phyloP scores from a whole-genome alignment of 1,140 invertebrate genomes.

The Luehdorfia chinensis region DNA sequence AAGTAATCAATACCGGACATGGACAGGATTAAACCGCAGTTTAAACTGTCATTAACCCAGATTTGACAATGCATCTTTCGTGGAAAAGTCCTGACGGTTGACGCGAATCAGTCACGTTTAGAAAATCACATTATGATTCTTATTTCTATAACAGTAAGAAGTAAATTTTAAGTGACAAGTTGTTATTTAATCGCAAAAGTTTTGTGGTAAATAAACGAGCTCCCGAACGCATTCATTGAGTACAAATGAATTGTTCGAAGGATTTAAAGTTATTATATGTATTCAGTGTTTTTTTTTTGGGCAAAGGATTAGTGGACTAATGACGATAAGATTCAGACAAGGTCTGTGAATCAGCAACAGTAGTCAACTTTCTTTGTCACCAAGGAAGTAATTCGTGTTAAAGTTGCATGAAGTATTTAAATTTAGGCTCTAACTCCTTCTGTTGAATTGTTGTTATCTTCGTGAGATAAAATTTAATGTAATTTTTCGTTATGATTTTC shows the following conservation, averaged over 20 bases:
- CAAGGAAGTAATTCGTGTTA: neutral
- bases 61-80: conserved; percentile 46
- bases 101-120: neutral
- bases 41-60: conserved; percentile 35
- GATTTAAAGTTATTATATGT: conserved; percentile 49
- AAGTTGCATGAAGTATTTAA: conserved; percentile 8
- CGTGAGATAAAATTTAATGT: conserved; percentile 1
- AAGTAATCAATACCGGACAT: conserved; percentile 61
- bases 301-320: conserved; percentile 48
- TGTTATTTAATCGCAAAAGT: conserved; percentile 6
- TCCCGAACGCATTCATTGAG: conserved; percentile 43
- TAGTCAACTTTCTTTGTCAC: conserved; percentile 19
- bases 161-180: too few relatives aligned
- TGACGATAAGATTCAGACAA: conserved; percentile 47
- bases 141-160: conserved; percentile 21
- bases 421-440: neutral
- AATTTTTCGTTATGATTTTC: too few relatives aligned
- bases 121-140: conserved; percentile 13
- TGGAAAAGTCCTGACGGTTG: conserved; percentile 27
- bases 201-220: conserved; percentile 19
- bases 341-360: conserved; percentile 20
- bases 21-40: conserved; percentile 25
- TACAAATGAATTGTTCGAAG: conserved; percentile 37
- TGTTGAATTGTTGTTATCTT: conserved; percentile 4
- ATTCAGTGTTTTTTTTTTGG: conserved; percentile 41